These are phyloP conservation scores for Pterostichus madidus DNA, from an alignment of 2,888 invertebrate genomes.

Conservation along the genomic window DNA sequence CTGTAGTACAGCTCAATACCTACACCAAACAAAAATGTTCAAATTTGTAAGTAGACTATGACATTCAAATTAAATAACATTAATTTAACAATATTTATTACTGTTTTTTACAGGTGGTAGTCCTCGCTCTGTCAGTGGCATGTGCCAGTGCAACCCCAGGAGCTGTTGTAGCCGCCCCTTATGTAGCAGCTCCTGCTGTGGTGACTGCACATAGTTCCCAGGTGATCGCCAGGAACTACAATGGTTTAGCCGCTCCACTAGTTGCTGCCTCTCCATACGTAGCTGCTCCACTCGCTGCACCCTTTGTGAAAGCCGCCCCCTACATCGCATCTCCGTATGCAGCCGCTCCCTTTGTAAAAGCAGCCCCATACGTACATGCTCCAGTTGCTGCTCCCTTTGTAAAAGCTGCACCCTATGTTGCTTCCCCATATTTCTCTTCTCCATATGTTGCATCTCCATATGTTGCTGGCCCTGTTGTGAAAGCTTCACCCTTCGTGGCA, in stretches of 20 bases:
- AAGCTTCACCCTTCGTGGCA: slow-evolving; percentile 69
- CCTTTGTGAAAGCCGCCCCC: slow-evolving; percentile 69
- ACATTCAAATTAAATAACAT: not conserved
- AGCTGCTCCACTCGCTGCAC: slow-evolving; percentile 71
- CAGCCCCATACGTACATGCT: slow-evolving; percentile 72
- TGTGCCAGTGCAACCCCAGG: slow-evolving; percentile 73
- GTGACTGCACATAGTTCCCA: slow-evolving; percentile 85
- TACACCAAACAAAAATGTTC: slow-evolving; percentile 2
- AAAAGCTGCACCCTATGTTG: slow-evolving; percentile 70
- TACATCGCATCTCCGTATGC: slow-evolving; percentile 67
- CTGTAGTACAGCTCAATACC: not conserved
- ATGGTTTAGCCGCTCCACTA: slow-evolving; percentile 79
- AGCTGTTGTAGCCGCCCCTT: slow-evolving; percentile 72
- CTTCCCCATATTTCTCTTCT: not conserved
- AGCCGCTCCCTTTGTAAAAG: slow-evolving; percentile 74
- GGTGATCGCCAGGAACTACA: slow-evolving; percentile 82
- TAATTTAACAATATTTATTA: not conserved
- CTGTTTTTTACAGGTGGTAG: too few relatives aligned
- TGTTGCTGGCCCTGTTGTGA: slow-evolving; percentile 69
- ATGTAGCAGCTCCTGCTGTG: slow-evolving; percentile 71
- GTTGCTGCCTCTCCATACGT: slow-evolving; percentile 70
- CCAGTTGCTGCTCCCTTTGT: slow-evolving; percentile 75
- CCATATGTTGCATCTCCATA: slow-evolving; percentile 31
- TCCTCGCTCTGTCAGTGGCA: slow-evolving; percentile 67
- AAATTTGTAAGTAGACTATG: not conserved